Conservation (phyloP, 2,888 invertebrate species). For the Dichetophora obliterata region DNA sequence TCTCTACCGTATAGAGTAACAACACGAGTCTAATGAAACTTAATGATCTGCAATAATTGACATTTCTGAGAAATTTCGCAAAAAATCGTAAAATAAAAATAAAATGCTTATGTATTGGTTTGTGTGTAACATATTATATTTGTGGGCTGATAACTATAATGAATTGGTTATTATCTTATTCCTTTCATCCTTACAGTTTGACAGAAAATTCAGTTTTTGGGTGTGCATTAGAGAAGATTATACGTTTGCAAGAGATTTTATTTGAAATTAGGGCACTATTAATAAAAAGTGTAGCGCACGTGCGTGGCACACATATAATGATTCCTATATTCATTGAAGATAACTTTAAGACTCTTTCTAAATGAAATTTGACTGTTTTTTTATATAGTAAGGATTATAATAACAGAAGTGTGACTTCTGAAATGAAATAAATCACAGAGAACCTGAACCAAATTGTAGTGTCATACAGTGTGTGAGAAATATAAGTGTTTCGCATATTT, state of each 20-base stretch:
- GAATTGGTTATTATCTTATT: conserved; percentile 2
- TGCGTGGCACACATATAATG: conserved; percentile 7
- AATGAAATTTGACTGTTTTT: too few relatives aligned
- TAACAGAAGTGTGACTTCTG: too few relatives aligned
- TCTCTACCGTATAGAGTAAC: neutral
- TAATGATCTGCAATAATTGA: conserved; percentile 35
- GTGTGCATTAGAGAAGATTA: neutral
- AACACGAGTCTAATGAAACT: conserved; percentile 29
- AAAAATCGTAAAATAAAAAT: neutral
- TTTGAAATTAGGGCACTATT: conserved; percentile 15
- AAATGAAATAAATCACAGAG: too few relatives aligned
- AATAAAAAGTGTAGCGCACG: conserved; percentile 11
- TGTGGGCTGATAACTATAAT: conserved; percentile 15
- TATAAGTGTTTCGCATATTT: too few relatives aligned
- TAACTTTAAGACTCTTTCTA: too few relatives aligned
- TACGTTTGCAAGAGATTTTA: neutral
- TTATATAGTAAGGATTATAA: too few relatives aligned
- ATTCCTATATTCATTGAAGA: too few relatives aligned
- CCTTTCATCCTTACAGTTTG: neutral
- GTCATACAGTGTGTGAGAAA: too few relatives aligned
- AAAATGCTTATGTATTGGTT: too few relatives aligned
- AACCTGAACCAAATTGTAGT: too few relatives aligned
- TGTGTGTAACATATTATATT: neutral
- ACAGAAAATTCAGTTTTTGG: neutral
- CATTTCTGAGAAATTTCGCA: conserved; percentile 28